phyloP scores from a whole-genome alignment of 2,888 invertebrate species.

The Rhagium mordax region DNA sequence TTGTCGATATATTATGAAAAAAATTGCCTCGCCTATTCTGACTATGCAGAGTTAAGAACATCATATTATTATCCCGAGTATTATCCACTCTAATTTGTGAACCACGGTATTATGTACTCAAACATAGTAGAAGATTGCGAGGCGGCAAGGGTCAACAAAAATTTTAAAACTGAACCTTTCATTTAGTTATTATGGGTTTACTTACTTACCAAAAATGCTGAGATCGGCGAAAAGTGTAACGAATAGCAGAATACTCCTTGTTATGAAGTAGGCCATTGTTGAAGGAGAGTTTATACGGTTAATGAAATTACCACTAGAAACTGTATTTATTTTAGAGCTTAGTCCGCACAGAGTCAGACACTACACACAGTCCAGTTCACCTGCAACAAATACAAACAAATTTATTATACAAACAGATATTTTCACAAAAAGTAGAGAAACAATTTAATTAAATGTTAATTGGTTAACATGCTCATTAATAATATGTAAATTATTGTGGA shows the following conservation, averaged over 20 bases:
- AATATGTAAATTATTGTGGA: no score
- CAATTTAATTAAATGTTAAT: not conserved
- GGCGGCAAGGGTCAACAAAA: conserved; percentile 20
- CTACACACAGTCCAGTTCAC: conserved; percentile 21
- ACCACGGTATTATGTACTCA: not conserved
- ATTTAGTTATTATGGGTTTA: conserved; percentile 12
- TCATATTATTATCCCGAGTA: no score
- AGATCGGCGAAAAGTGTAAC: conserved; percentile 37
- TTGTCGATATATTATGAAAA: no score
- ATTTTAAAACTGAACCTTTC: conserved; percentile 9
- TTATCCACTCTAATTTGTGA: no score
- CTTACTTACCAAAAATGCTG: conserved; percentile 40
- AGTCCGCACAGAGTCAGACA: conserved; percentile 13
- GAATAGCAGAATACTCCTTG: conserved; percentile 35
- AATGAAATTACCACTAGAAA: conserved; percentile 20
- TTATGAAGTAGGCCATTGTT: conserved; percentile 29
- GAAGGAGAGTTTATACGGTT: conserved; percentile 19
- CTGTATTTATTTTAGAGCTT: conserved; percentile 22
- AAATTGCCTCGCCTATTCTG: no score
- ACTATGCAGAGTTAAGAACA: no score
- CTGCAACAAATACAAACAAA: conserved; percentile 22
- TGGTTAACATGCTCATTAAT: no score
- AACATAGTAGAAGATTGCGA: not conserved
- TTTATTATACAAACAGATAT: not conserved
- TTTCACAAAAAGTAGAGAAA: no score